Percentiles rank a stretch among this genome's conserved stretches.
Evolutionary conservation across 64 coral and sea anemone species (phyloP).

Genomic region (Stichodactyla mertensii): DNA sequence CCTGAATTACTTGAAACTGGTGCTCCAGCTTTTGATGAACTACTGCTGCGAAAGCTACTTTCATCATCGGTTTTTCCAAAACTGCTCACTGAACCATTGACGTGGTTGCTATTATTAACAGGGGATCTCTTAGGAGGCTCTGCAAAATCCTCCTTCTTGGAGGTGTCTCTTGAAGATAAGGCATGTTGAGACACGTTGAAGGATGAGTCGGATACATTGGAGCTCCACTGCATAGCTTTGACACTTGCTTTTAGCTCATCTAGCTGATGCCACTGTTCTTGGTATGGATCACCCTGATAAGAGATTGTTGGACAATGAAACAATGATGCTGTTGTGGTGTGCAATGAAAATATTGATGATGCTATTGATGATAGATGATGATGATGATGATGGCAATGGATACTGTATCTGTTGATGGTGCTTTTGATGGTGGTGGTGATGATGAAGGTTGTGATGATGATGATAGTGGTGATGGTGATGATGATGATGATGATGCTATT

Average conservation of each 20-base stretch:
- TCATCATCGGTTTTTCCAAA: not conserved
- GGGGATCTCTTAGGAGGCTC: conserved; percentile 35
- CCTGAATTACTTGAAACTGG: not conserved
- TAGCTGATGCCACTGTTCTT: conserved; percentile 54
- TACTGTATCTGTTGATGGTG: no score
- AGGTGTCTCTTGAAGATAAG: not conserved
- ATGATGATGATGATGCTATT: no score
- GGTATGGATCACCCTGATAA: conserved; percentile 11
- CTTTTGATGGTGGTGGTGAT: no score
- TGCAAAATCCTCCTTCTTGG: conserved; percentile 29
- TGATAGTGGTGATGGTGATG: no score
- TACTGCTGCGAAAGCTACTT: not conserved
- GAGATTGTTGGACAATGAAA: not conserved
- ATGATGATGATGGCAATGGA: no score
- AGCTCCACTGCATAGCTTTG: conserved; percentile 24
- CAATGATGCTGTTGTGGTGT: not conserved
- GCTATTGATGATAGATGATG: no score
- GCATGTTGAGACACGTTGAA: not conserved
- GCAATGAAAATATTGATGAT: no score
- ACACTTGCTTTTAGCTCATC: conserved; percentile 58
- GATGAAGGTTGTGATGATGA: no score
- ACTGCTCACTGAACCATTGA: not conserved
- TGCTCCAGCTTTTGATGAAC: not conserved
- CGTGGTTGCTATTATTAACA: not conserved
- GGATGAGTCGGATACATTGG: conserved; percentile 7